Percentiles rank a stretch among this genome's conserved stretches.
Conservation (phyloP, 37 sponge, comb jelly and placozoan species). For the Agelas oroides region DNA sequence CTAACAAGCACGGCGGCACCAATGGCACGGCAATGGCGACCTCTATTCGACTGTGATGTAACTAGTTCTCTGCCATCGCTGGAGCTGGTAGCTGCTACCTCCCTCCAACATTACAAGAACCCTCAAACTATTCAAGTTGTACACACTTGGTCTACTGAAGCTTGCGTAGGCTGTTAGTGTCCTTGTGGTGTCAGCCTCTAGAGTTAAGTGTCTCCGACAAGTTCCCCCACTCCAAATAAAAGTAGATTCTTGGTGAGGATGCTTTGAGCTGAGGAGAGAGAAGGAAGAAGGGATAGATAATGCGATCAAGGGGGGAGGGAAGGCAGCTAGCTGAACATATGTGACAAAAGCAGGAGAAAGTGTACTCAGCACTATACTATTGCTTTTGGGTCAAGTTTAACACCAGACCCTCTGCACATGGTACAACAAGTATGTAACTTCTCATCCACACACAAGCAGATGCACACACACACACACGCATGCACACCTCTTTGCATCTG, state of each 20-base stretch:
- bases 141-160: conserved; percentile 59
- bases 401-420: no score
- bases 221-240: conserved; percentile 57
- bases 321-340: background rate
- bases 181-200: conserved; percentile 35
- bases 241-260: conserved; percentile 7
- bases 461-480: no score
- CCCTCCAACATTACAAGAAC: conserved; percentile 26
- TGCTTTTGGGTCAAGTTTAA: no score
- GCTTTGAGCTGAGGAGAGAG: conserved; percentile 13
- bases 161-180: conserved; percentile 40
- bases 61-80: conserved; percentile 63
- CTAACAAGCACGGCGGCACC: no score
- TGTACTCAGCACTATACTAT: no score
- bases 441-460: no score
- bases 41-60: conserved; percentile 36
- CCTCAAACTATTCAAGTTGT: conserved; percentile 44
- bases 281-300: background rate
- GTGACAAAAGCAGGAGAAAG: no score
- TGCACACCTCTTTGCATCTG: background rate
- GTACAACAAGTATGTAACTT: no score
- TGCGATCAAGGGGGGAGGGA: background rate
- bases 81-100: conserved; percentile 7
- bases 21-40: no score
- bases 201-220: background rate